These are phyloP conservation scores for Chrysemys picta DNA, from an alignment of 2,113 vertebrate genomes.

Conservation along the genomic window DNA sequence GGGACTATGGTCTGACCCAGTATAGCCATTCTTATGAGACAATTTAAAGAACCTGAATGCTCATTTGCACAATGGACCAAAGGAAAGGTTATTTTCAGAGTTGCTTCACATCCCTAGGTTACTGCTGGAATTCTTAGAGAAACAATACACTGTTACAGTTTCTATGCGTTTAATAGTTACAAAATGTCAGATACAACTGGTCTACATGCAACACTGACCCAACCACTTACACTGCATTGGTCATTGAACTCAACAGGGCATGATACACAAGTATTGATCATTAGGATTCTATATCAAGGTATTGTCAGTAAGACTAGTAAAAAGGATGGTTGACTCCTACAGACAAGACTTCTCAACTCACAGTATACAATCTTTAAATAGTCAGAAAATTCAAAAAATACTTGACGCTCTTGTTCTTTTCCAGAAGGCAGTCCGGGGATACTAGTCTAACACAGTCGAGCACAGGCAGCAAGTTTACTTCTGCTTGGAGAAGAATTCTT, in stretches of 20 bases:
- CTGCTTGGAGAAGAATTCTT: constrained; percentile 97
- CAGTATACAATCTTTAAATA: constrained; percentile 59
- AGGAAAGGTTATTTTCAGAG: neutral
- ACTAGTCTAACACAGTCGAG: constrained; percentile 9
- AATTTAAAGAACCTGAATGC: neutral
- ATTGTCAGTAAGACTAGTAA: constrained; percentile 55
- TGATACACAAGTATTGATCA: constrained; percentile 45
- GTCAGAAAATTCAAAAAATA: constrained; percentile 28
- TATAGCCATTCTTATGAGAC: neutral
- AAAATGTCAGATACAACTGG: constrained; percentile 54
- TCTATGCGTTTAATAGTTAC: constrained; percentile 76
- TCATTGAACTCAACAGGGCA: constrained; percentile 45
- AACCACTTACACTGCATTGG: constrained; percentile 54
- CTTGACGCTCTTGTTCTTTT: constrained; percentile 54
- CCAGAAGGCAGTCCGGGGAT: constrained; percentile 20
- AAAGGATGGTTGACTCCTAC: constrained; percentile 55
- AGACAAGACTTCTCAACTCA: constrained; percentile 47
- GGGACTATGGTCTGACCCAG: too few species aligned
- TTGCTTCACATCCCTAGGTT: neutral
- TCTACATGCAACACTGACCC: constrained; percentile 56
- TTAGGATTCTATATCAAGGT: constrained; percentile 53
- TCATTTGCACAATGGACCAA: neutral
- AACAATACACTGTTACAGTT: neutral
- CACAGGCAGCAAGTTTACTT: constrained; percentile 67
- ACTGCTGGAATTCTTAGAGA: neutral